Evolutionary conservation across 2,113 vertebrate species (phyloP), one percentile per base, ranked within the genome.

Genomic region (Dicrurus megarhynchus): DNA sequence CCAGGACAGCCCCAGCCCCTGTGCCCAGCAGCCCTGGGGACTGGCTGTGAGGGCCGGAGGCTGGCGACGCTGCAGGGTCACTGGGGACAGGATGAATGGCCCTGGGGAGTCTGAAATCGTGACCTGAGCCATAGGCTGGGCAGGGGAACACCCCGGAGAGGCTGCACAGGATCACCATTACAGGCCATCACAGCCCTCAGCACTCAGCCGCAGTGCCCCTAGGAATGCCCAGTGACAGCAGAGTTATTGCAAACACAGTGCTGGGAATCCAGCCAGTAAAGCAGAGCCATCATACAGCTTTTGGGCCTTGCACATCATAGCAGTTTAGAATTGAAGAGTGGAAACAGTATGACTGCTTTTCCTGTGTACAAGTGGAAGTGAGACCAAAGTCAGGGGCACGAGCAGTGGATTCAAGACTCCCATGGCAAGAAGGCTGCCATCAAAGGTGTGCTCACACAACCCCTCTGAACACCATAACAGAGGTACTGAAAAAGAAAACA

Each of bases 31-130:
- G 68, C 33, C 46, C 57, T 28, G 33, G 15, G 30, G 9, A 35
- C 19, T 19, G 35, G 11, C 52, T 41, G 7, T 8, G 42, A 13
- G 6, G 61, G 53, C 26, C 52, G 59, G 33, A 52, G 42, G 14
- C 6, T 6, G 4, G 7, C 11, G 3, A 2, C 13, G 3, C 8
- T 50, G 32, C 3, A 0, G 6, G 3, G 3, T 69, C 7, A 0
- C 37, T 41, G 56, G 33, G 16, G 5, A 14, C 9, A 9, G 28
- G 9, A 28, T 10, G 4, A 21, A 12, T 16, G 22, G 23, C 30
- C 22, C 30, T 46, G 32, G 3, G 7, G 13, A 15, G 19, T 19
- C 33, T 27, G 26, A 78, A 64, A 35, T 5, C 28, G 9, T 41
- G 30, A 61, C 46, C 44, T 55, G 49, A 23, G 44, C 24, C 28